Percentiles rank a stretch among this genome's conserved stretches.
Conservation (phyloP, 2,888 invertebrate genomes). For the Nasonia oneida region DNA sequence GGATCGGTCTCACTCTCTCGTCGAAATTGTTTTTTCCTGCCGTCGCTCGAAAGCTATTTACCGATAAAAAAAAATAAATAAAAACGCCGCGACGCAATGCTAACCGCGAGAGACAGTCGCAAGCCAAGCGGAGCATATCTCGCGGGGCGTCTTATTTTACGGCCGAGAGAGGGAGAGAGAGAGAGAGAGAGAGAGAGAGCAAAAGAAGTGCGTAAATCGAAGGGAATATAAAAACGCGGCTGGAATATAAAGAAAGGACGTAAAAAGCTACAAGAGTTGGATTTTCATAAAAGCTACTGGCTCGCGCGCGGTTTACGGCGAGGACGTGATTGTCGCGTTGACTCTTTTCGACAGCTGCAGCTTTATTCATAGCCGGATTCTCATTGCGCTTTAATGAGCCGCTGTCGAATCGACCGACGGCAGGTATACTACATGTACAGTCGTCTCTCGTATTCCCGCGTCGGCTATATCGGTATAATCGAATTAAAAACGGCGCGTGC, state of each 20-base stretch:
- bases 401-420: background rate
- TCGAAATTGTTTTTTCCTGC: background rate
- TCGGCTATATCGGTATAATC: background rate
- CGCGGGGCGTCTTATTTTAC: constrained; percentile 15
- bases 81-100: constrained; percentile 14
- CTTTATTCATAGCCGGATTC: background rate
- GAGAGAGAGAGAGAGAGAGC: background rate
- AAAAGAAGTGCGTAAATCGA: constrained; percentile 25
- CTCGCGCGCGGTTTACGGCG: background rate
- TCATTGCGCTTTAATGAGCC: background rate
- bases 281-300: background rate
- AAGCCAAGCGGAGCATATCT: background rate
- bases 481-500: constrained; percentile 4
- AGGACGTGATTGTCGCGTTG: background rate
- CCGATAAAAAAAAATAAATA: constrained; percentile 3
- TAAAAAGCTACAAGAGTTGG: background rate
- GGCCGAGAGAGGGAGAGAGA: background rate
- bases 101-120: constrained; percentile 2
- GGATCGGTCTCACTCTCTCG: background rate
- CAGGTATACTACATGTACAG: background rate
- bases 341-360: background rate
- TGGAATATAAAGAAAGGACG: background rate
- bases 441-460: background rate
- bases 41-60: background rate
- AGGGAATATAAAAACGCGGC: constrained; percentile 5